A percentile compares a stretch with the other conserved stretches of the same genome.
These are phyloP conservation scores for Albula goreensis DNA, from an alignment of 2,113 vertebrate genomes.

Conservation along the genomic window DNA sequence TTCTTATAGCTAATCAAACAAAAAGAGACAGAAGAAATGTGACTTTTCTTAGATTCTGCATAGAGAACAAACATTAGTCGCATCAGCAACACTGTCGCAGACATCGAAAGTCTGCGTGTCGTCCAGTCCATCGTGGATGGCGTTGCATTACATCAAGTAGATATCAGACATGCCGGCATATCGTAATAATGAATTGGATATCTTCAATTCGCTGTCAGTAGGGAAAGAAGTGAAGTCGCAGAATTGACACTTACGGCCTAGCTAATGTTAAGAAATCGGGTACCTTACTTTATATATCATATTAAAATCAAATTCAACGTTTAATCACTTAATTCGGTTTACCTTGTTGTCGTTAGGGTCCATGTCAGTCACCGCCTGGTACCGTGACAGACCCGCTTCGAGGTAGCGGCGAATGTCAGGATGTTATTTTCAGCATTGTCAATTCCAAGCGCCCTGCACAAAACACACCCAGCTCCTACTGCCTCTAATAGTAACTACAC, in stretches of 20 bases:
- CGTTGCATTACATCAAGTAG: not conserved
- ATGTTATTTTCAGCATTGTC: conserved; percentile 61
- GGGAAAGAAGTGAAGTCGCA: not conserved
- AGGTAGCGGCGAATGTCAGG: conserved; percentile 61
- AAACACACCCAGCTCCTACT: conserved; percentile 44
- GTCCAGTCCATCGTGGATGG: not conserved
- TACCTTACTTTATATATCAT: not conserved
- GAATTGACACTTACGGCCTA: not conserved
- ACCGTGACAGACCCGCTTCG: conserved; percentile 50
- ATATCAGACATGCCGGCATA: not conserved
- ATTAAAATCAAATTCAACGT: not conserved
- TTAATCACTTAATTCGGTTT: not conserved
- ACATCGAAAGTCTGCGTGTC: not conserved
- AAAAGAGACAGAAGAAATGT: not conserved
- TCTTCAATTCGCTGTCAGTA: not conserved
- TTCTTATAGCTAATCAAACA: not conserved
- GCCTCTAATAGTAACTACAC: not conserved
- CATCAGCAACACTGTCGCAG: not conserved
- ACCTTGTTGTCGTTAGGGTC: conserved; percentile 73
- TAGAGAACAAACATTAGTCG: not conserved
- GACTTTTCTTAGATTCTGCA: not conserved
- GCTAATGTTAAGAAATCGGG: conserved; percentile 9
- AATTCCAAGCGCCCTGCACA: conserved; percentile 22
- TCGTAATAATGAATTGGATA: not conserved
- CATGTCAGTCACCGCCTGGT: conserved; percentile 61